A percentile compares a stretch with the other conserved stretches of the same genome.
Evolutionary conservation across 2,113 vertebrate genomes (phyloP).

Genomic region (Hyperopisus bebe): DNA sequence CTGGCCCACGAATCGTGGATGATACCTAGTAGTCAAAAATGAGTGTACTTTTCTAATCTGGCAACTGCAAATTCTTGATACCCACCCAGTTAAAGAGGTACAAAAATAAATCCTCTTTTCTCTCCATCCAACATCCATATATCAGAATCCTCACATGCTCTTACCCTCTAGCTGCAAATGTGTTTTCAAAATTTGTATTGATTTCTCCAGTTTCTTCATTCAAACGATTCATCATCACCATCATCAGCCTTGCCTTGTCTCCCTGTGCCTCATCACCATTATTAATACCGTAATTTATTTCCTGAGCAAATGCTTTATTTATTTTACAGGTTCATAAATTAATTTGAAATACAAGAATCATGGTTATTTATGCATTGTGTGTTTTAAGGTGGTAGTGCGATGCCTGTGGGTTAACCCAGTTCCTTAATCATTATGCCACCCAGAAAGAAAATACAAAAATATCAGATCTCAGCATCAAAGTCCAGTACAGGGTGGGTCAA

Average conservation of each 20-base stretch:
- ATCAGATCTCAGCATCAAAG: not conserved
- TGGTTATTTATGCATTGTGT: not conserved
- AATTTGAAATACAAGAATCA: not conserved
- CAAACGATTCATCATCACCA: not conserved
- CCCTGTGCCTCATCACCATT: not conserved
- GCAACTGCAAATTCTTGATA: not conserved
- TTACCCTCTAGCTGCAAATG: not conserved
- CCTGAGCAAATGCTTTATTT: not conserved
- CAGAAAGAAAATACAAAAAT: not conserved
- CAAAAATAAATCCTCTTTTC: not conserved
- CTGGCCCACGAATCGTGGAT: not conserved
- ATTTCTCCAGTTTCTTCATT: not conserved
- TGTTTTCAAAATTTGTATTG: constrained; percentile 1
- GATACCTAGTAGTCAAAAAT: not conserved
- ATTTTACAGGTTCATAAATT: not conserved
- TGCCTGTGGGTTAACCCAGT: not conserved
- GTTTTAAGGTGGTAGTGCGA: not conserved
- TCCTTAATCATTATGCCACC: not conserved
- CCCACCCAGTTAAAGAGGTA: not conserved
- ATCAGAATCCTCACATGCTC: not conserved
- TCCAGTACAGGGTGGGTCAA: not conserved
- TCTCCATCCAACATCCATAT: not conserved
- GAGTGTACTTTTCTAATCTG: not conserved
- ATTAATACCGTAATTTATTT: not conserved
- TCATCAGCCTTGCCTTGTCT: not conserved